phyloP scores from a whole-genome alignment of 1,140 invertebrate species.

The Macrotrachela quadricornifera region DNA sequence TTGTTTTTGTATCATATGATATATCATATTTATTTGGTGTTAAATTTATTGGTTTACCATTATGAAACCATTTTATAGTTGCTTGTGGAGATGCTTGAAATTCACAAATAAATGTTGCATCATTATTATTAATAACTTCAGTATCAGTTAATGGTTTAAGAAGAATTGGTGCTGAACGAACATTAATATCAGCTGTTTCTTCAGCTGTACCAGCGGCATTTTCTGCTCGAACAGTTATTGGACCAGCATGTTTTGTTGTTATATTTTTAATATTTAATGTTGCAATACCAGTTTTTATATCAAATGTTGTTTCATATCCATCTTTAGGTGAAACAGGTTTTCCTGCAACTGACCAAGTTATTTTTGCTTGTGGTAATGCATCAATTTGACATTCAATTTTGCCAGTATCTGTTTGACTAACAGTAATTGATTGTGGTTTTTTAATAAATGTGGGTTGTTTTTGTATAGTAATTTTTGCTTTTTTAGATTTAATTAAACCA shows the following conservation, averaged over 20 bases:
- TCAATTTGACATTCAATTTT: no score
- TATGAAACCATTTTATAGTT: conserved; percentile 37
- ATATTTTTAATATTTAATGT: no score
- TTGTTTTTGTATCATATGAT: no score
- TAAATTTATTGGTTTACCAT: conserved; percentile 53
- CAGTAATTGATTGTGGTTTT: no score
- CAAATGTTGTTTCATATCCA: no score
- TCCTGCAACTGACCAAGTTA: conserved; percentile 48
- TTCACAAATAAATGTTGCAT: conserved; percentile 1
- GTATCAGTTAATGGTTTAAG: no score
- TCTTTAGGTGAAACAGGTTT: not conserved
- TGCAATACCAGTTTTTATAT: no score
- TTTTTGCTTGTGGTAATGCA: conserved; percentile 50
- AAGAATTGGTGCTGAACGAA: no score
- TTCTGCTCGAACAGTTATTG: not conserved
- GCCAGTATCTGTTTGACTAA: no score
- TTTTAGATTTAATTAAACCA: not conserved
- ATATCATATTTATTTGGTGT: no score
- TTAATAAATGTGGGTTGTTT: no score
- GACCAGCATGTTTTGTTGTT: not conserved
- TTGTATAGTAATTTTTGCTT: not conserved
- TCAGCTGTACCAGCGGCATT: not conserved
- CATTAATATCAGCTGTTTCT: not conserved
- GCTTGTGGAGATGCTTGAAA: conserved; percentile 13
- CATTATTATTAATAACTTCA: not conserved